Evolutionary conservation across 2,888 invertebrate species (phyloP).

Genomic region (Exephanes ischioxanthus): DNA sequence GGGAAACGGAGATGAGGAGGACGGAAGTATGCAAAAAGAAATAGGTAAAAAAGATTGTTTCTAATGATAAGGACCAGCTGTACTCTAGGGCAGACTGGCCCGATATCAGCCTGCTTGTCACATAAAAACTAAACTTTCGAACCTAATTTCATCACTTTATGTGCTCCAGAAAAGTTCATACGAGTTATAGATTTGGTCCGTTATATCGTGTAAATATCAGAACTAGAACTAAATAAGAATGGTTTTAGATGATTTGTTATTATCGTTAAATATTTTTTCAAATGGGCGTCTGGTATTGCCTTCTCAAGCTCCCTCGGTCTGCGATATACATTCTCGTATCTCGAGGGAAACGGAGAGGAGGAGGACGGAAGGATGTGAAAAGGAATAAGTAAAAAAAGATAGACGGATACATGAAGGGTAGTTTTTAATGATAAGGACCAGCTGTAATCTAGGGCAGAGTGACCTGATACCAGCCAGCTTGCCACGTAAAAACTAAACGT

Average conservation of each 20-base stretch:
- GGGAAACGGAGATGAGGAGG: neutral
- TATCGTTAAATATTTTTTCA: no score
- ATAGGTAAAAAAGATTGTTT: neutral
- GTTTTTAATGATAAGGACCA: neutral
- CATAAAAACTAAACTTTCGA: no score
- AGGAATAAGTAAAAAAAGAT: neutral
- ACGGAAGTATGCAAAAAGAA: slow-evolving; percentile 1
- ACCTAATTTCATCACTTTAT: no score
- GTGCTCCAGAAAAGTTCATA: no score
- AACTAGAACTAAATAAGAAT: no score
- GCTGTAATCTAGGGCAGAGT: neutral
- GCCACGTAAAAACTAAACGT: no score
- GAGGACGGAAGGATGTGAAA: slow-evolving; percentile 15
- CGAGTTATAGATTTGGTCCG: no score
- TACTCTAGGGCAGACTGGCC: neutral
- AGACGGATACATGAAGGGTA: neutral
- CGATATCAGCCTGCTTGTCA: no score
- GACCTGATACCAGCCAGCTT: no score
- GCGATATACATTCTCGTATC: neutral
- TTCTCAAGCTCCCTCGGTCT: neutral
- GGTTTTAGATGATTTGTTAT: no score
- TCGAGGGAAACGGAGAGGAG: neutral
- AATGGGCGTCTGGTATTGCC: no score
- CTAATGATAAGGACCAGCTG: neutral
- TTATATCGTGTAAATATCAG: no score